These are phyloP conservation scores for Xanthorhoe spadicearia DNA, from an alignment of 2,888 invertebrate genomes.

Conservation along the genomic window DNA sequence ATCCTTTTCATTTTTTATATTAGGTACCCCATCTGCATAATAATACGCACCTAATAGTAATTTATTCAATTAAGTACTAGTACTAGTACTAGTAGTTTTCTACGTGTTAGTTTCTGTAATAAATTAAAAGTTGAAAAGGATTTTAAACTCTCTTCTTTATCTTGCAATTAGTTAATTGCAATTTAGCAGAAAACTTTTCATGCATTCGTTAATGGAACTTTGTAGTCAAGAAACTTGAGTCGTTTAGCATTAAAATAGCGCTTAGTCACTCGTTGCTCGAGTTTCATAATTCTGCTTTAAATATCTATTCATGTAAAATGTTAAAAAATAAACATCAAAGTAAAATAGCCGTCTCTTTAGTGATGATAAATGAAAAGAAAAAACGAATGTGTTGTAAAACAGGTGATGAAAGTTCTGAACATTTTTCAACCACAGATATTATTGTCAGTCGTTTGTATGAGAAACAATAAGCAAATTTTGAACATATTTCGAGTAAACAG, in stretches of 20 bases:
- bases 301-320: too few relatives aligned
- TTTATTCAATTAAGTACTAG: neutral
- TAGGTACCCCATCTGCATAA: too few relatives aligned
- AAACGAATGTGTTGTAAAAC: too few relatives aligned
- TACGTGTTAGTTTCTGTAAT: neutral
- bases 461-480: too few relatives aligned
- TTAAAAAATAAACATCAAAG: too few relatives aligned
- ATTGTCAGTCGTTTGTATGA: too few relatives aligned
- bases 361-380: too few relatives aligned
- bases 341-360: too few relatives aligned
- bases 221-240: slow-evolving; percentile 60
- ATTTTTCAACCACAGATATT: too few relatives aligned
- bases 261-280: slow-evolving; percentile 31
- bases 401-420: too few relatives aligned
- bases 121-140: slow-evolving; percentile 19
- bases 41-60: neutral
- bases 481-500: too few relatives aligned
- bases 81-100: neutral
- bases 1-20: neutral
- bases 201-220: slow-evolving; percentile 69
- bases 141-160: slow-evolving; percentile 46
- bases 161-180: slow-evolving; percentile 64
- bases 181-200: slow-evolving; percentile 68
- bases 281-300: neutral
- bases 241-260: slow-evolving; percentile 57